Evolutionary conservation across 2,113 vertebrate species (phyloP).

Genomic region (Phyllostomus hastatus): DNA sequence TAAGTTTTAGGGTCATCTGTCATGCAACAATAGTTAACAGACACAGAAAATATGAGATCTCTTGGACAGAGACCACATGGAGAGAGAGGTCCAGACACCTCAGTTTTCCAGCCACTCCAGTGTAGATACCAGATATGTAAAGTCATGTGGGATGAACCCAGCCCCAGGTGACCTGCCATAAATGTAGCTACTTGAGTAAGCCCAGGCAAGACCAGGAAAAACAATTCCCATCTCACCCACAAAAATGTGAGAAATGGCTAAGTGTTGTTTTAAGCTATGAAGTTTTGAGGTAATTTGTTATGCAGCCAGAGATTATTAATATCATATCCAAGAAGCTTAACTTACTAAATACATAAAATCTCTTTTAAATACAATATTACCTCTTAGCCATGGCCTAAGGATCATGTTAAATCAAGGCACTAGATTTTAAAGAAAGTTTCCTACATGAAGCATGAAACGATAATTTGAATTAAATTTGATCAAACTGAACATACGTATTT

Average conservation of each 20-base stretch:
- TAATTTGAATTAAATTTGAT: background rate
- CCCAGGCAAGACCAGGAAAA: background rate
- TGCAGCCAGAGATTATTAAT: background rate
- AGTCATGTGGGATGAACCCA: background rate
- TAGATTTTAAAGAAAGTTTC: constrained; percentile 1
- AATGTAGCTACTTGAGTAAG: background rate
- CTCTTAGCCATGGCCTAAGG: background rate
- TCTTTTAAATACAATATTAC: constrained; percentile 5
- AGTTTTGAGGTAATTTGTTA: background rate
- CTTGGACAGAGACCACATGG: background rate
- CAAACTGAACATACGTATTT: background rate
- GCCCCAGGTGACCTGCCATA: background rate
- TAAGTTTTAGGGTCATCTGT: background rate
- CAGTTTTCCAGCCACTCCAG: background rate
- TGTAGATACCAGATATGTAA: background rate
- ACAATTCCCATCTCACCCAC: background rate
- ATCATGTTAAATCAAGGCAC: background rate
- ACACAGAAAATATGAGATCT: background rate
- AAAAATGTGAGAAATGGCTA: background rate
- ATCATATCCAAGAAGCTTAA: background rate
- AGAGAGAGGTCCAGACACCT: background rate
- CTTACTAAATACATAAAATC: background rate
- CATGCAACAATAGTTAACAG: background rate
- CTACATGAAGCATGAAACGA: background rate
- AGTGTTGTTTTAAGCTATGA: background rate